Conservation (phyloP, 2,888 invertebrate species). For the Tetragonisca angustula region DNA sequence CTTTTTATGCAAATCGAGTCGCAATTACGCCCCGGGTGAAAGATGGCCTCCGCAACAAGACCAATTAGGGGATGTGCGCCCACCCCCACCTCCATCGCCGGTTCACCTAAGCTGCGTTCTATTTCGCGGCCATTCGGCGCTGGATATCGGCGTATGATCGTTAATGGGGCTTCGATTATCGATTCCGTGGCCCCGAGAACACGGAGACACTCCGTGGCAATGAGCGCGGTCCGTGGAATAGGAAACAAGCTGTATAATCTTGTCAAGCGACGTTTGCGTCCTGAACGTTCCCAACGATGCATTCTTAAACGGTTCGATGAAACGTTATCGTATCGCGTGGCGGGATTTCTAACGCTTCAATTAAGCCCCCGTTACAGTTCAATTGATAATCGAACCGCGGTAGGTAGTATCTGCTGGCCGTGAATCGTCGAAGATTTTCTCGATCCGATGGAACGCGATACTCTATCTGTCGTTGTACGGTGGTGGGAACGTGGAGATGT, state of each 20-base stretch:
- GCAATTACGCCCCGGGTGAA: constrained; percentile 22
- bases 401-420: not conserved
- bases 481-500: too few species aligned
- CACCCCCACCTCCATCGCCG: not conserved
- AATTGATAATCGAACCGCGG: constrained; percentile 25
- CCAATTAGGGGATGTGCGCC: constrained; percentile 9
- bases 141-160: constrained; percentile 52
- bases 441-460: not conserved
- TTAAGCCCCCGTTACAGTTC: constrained; percentile 7
- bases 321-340: constrained; percentile 27
- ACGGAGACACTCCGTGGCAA: constrained; percentile 17
- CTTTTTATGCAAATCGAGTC: constrained; percentile 19
- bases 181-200: constrained; percentile 34
- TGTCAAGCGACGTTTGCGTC: constrained; percentile 35
- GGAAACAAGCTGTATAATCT: constrained; percentile 57
- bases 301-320: constrained; percentile 45
- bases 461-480: not conserved
- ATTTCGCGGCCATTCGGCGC: constrained; percentile 29
- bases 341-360: constrained; percentile 19
- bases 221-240: constrained; percentile 22
- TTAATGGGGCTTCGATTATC: constrained; percentile 61
- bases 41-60: constrained; percentile 31
- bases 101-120: constrained; percentile 30
- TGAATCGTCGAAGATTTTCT: not conserved
- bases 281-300: constrained; percentile 35